Base-by-base conservation (phyloP, 1,140 invertebrate species). In the Heterodera carotae region DNA sequence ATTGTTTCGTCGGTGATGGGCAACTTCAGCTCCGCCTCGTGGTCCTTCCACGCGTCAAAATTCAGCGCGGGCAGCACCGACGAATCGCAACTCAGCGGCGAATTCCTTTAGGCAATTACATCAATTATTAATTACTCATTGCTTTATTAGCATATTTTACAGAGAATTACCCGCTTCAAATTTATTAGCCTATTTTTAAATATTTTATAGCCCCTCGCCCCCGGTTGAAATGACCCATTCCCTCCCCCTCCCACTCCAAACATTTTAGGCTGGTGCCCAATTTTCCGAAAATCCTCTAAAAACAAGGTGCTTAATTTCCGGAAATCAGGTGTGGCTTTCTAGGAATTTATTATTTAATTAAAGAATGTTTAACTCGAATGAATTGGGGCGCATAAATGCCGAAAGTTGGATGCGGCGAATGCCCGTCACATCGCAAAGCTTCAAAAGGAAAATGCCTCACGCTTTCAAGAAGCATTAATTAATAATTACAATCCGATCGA, bases 361-460 rank as follows among this genome's bases (percentile, higher is more conserved):
- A 67, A 60, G 64, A 69, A 74, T 18, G 71, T n/a, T n/a, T n/a
- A n/a, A 84, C 83, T 83, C 83, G 69, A 68, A 84, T 39, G 36
- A 53, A 79, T 84, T 81, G n/a, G 81, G 53, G 6, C 48, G 33
- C 59, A 85, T 56, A 77, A 92, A 91, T 15, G 89, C 90, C 60
- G 90, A 88, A 18, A 87, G 88, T 81, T 91, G 91, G 88, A 92
- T 91, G 2, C 76, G 84, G 5, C 78, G 79, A 25, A 92, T 90
- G n/a, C 91, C 90, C 83, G 93, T 92, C 86, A 93, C 93, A 83
- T 94, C 92, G 83, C 93, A 94, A 36, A 94, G 90, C 72, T 73
- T 73, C n/a, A 64, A 64, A 62, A 56, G 29, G 27, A 56, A 56
- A 56, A 43, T 43, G n/a, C n/a, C n/a, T n/a, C n/a, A n/a, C n/a